Conservation (phyloP, 2,797 vertebrate species). For the Capromys pilorides region DNA sequence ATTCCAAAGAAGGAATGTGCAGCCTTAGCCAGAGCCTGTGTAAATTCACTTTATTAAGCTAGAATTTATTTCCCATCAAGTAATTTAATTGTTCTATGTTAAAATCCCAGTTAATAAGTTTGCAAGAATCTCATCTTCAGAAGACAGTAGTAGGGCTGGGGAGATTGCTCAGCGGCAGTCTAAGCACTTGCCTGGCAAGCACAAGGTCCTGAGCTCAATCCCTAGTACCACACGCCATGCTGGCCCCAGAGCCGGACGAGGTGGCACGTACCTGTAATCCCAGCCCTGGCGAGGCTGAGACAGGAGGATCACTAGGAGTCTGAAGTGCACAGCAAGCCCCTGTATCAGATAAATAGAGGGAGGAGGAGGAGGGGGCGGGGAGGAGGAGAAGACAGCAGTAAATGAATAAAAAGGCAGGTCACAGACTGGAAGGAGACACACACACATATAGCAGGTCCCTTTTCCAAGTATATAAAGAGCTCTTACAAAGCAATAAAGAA, state of each 20-base stretch:
- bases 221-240: no score
- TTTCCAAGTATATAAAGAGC: constrained; percentile 53
- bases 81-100: constrained; percentile 42
- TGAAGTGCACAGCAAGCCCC: no score
- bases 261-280: no score
- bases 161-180: no score
- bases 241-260: no score
- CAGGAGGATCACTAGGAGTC: no score
- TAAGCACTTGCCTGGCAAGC: no score
- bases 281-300: no score
- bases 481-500: constrained; percentile 42
- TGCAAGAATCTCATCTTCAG: constrained; percentile 28
- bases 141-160: background rate
- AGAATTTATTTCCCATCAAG: constrained; percentile 53
- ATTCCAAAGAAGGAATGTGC: constrained; percentile 51
- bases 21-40: constrained; percentile 8
- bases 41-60: constrained; percentile 57
- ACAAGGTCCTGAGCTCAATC: no score
- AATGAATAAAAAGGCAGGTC: background rate
- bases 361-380: no score
- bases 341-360: no score
- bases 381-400: background rate
- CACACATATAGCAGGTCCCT: background rate
- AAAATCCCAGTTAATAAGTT: constrained; percentile 50
- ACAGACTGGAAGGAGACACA: background rate